A percentile compares a stretch with the other conserved stretches of the same genome.
Evolutionary conservation across 2,797 vertebrate species (phyloP).

Genomic region (Centroberyx gerrardi): DNA sequence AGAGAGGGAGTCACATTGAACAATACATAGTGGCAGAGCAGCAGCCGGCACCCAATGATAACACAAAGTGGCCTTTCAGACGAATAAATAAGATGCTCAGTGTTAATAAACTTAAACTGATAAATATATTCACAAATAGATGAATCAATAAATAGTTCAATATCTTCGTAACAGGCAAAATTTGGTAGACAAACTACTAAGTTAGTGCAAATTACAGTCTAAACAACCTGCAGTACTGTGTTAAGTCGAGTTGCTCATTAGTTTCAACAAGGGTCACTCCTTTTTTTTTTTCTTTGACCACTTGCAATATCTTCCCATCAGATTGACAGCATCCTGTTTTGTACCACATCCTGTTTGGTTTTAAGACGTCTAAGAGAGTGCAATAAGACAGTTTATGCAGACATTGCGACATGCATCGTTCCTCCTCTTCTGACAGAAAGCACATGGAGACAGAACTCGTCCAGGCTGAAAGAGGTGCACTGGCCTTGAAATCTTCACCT

Average conservation of each 20-base stretch:
- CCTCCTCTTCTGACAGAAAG: neutral
- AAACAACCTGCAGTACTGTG: neutral
- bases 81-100: slow-evolving; percentile 15
- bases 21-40: slow-evolving; percentile 20
- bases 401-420: slow-evolving; percentile 50
- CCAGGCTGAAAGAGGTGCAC: slow-evolving; percentile 37
- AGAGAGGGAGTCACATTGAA: slow-evolving; percentile 34
- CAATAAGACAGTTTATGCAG: slow-evolving; percentile 10
- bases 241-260: neutral
- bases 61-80: neutral
- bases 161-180: neutral
- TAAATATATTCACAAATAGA: slow-evolving; percentile 42
- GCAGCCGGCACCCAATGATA: slow-evolving; percentile 3
- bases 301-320: slow-evolving; percentile 18
- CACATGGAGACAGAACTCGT: slow-evolving; percentile 27
- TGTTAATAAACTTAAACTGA: neutral
- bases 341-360: slow-evolving; percentile 37
- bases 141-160: slow-evolving; percentile 32
- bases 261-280: neutral
- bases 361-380: slow-evolving; percentile 3
- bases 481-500: slow-evolving; percentile 46
- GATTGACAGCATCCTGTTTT: slow-evolving; percentile 36
- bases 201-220: slow-evolving; percentile 3
- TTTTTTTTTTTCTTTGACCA: slow-evolving; percentile 36
- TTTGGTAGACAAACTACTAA: neutral